These are phyloP conservation scores for Saccopteryx leptura DNA, from an alignment of 2,113 vertebrate species.

Conservation along the genomic window DNA sequence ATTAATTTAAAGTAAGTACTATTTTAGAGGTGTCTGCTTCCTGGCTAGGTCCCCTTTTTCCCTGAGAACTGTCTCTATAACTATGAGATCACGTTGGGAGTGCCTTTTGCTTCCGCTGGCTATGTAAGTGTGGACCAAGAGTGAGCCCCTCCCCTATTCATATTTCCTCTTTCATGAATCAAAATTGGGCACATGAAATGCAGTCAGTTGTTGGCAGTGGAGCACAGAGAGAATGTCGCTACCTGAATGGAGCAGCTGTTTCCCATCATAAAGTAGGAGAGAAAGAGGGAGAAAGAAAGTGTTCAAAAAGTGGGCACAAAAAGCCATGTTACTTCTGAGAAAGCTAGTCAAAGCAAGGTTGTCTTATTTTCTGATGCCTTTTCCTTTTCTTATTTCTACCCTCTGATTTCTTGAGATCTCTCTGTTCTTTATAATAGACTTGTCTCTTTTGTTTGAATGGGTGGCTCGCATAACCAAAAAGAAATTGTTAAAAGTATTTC, in stretches of 20 bases:
- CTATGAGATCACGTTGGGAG: neutral
- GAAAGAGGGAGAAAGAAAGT: neutral
- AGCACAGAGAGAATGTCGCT: neutral
- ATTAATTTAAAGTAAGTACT: neutral
- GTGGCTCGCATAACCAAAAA: slow-evolving; percentile 3
- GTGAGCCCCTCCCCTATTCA: neutral
- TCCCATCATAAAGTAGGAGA: neutral
- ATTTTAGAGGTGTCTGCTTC: neutral
- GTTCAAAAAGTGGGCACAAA: neutral
- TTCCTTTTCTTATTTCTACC: neutral
- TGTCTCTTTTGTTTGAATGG: neutral
- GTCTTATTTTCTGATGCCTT: neutral
- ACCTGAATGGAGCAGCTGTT: neutral
- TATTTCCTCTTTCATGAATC: neutral
- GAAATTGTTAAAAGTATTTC: neutral
- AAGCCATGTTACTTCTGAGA: neutral
- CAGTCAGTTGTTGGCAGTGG: neutral
- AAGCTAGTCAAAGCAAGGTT: no score
- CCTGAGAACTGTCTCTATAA: neutral
- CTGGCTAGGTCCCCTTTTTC: neutral
- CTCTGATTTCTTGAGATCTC: neutral
- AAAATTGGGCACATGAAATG: neutral
- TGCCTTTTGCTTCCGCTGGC: neutral
- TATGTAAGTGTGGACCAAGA: neutral
- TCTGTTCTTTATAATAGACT: neutral